Evolutionary conservation across 2,888 invertebrate genomes (phyloP).

Genomic region (Apotomis betuletana): DNA sequence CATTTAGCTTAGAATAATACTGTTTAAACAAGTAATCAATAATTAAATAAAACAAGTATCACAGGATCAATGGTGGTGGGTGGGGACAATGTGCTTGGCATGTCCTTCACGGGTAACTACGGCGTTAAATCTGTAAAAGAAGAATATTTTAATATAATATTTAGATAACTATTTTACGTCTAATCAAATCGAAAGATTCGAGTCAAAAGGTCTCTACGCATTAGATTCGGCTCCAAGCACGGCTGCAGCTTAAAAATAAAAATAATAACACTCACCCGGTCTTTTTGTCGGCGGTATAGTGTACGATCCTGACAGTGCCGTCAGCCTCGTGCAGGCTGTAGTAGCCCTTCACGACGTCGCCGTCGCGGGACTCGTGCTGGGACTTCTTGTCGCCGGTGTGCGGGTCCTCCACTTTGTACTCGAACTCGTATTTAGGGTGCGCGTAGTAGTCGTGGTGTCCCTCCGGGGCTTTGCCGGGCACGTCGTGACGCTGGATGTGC

Average conservation of each 20-base stretch:
- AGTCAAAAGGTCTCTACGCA: too few relatives aligned
- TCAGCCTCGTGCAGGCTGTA: constrained; percentile 78
- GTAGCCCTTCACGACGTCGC: constrained; percentile 82
- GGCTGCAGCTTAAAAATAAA: too few relatives aligned
- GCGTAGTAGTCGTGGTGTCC: constrained; percentile 54
- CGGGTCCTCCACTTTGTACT: constrained; percentile 75
- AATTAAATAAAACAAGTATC: too few relatives aligned
- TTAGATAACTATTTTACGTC: too few relatives aligned
- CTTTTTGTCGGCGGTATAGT: constrained; percentile 40
- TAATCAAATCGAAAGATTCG: too few relatives aligned
- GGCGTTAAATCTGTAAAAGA: constrained; percentile 50
- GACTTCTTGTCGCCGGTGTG: constrained; percentile 80
- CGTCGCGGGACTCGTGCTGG: constrained; percentile 78
- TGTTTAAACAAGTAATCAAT: too few relatives aligned
- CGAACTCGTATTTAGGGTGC: constrained; percentile 59
- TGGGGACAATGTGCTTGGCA: constrained; percentile 48
- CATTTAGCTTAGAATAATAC: too few relatives aligned
- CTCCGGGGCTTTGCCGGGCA: constrained; percentile 43
- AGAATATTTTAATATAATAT: too few relatives aligned
- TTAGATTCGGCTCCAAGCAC: too few relatives aligned
- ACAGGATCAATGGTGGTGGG: constrained; percentile 44
- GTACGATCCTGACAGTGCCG: constrained; percentile 34
- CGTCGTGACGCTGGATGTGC: constrained; percentile 53
- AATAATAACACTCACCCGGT: constrained; percentile 7
- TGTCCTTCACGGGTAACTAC: constrained; percentile 48